Conservation (phyloP, 2,888 invertebrate genomes). For the Chymomyza amoena region DNA sequence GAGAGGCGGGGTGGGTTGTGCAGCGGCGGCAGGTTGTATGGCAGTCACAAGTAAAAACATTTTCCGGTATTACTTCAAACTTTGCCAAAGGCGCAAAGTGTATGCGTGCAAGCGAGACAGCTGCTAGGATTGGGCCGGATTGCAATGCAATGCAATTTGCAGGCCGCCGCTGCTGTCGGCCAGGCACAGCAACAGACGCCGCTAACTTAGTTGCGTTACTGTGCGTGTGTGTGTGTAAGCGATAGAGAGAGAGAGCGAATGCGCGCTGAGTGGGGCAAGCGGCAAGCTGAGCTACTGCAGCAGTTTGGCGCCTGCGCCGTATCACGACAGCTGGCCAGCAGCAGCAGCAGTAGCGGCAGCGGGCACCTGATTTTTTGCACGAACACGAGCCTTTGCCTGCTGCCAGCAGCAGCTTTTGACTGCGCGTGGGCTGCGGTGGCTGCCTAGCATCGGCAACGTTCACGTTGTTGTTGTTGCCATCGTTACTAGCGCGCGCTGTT, state of each 20-base stretch:
- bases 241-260: constrained; percentile 23
- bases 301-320: constrained; percentile 42
- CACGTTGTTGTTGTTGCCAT: neutral
- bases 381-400: neutral
- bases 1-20: neutral
- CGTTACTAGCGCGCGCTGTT: constrained; percentile 48
- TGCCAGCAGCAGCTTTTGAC: neutral
- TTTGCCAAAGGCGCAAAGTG: constrained; percentile 21
- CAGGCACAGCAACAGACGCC: neutral
- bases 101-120: constrained; percentile 51
- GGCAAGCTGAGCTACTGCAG: constrained; percentile 1
- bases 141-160: constrained; percentile 57
- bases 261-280: constrained; percentile 24
- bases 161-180: constrained; percentile 22
- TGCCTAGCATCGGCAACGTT: neutral
- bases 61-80: constrained; percentile 38
- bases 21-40: neutral
- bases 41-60: constrained; percentile 8
- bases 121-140: constrained; percentile 19
- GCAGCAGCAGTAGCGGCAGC: constrained; percentile 3
- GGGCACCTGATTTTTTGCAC: constrained; percentile 14
- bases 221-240: constrained; percentile 20
- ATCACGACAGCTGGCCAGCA: constrained; percentile 44
- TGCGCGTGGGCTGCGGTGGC: neutral
- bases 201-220: neutral